A percentile compares a stretch with the other conserved stretches of the same genome.
Evolutionary conservation across 2,113 vertebrate genomes (phyloP).

Genomic region (Trematocara marginatum): DNA sequence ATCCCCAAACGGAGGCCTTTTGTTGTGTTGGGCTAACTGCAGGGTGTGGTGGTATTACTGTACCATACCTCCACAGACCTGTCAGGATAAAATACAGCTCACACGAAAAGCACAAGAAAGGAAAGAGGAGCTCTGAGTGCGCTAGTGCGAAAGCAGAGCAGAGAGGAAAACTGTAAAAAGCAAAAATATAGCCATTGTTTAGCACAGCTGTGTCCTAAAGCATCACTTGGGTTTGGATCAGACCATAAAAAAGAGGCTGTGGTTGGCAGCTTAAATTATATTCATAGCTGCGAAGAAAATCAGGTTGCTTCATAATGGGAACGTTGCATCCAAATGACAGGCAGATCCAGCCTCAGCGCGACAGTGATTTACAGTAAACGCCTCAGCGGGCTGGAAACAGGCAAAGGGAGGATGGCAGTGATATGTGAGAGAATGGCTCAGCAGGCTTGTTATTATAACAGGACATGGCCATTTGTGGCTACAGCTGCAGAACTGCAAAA

Average conservation of each 20-base stretch:
- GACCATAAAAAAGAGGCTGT: not conserved
- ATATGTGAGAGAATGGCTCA: conserved; percentile 2
- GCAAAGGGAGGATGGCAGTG: not conserved
- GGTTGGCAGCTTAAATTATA: conserved; percentile 12
- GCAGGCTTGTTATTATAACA: conserved; percentile 5
- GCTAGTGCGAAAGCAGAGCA: not conserved
- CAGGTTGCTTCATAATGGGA: conserved; percentile 26
- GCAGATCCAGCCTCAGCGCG: not conserved
- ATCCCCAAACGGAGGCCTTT: conserved; percentile 40
- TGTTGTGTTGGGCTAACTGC: conserved; percentile 32
- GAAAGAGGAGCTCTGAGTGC: not conserved
- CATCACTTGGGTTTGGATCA: not conserved
- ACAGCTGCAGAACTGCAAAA: conserved; percentile 16
- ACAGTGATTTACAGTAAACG: conserved; percentile 16
- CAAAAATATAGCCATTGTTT: not conserved
- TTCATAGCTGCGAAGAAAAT: conserved; percentile 15
- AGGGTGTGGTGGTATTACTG: conserved; percentile 42
- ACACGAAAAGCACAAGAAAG: conserved; percentile 7
- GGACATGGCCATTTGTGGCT: conserved; percentile 17
- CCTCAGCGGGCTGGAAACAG: conserved; percentile 1
- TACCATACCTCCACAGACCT: conserved; percentile 11
- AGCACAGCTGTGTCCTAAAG: not conserved
- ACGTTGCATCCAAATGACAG: not conserved
- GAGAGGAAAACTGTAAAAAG: not conserved
- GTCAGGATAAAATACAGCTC: conserved; percentile 20